phyloP scores from a whole-genome alignment of 2,797 vertebrate genomes.

The Netta rufina region DNA sequence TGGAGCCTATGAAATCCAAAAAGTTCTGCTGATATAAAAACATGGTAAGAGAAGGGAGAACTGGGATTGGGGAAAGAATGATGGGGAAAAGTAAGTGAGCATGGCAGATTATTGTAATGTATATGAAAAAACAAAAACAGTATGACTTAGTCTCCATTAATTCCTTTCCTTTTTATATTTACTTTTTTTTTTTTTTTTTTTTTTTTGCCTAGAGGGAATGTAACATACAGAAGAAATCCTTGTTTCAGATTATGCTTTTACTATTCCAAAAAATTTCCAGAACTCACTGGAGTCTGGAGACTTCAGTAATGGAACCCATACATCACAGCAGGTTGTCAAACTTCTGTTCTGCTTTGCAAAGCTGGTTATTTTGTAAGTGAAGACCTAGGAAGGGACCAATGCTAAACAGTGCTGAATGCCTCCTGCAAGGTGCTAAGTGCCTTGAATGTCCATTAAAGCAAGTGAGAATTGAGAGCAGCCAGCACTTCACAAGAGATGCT shows the following conservation, averaged over 20 bases:
- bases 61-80: background rate
- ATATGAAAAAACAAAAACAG: background rate
- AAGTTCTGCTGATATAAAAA: slow-evolving; percentile 10
- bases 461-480: slow-evolving; percentile 40
- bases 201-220: slow-evolving; percentile 6
- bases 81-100: background rate
- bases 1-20: background rate
- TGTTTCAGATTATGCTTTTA: slow-evolving; percentile 20
- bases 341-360: background rate
- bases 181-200: no score
- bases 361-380: background rate
- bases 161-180: background rate
- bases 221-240: slow-evolving; percentile 35
- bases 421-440: slow-evolving; percentile 54
- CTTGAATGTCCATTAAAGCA: slow-evolving; percentile 30
- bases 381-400: background rate
- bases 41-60: background rate
- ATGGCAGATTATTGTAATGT: background rate
- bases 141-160: slow-evolving; percentile 49
- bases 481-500: slow-evolving; percentile 7
- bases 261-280: background rate
- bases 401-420: background rate
- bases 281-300: slow-evolving; percentile 15
- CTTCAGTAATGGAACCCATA: slow-evolving; percentile 37
- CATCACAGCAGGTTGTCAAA: slow-evolving; percentile 36